Evolutionary conservation across 2,888 invertebrate species (phyloP), one percentile per base, ranked within the genome.

Genomic region (Plebejus melissa): DNA sequence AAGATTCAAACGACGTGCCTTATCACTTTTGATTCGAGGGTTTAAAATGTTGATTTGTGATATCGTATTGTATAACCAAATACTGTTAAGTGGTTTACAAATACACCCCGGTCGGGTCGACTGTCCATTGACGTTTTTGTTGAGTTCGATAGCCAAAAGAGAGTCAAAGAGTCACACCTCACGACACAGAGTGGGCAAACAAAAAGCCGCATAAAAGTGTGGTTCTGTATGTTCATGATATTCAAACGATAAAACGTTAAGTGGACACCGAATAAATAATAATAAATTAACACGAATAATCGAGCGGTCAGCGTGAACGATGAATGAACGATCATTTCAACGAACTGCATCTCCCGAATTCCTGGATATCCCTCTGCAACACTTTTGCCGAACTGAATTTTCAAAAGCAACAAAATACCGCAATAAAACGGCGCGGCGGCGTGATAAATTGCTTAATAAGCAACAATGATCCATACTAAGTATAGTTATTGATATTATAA

Each of bases 141-240:
- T 83, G 84, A 86, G 85, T 87, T 86, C 83, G 87, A 90, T 89
- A 88, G 83, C 85, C 86, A 84, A 87, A 88, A 88, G 85, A 87
- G 82, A 84, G 82, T 83, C 83, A 86, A 91, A 91, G 90, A 91
- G 91, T 91, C 89, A 88, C 86, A 85, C 87, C 83, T 84, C 83
- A 86, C 72, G 13, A 50, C 38, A 70, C 22, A 70, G 2, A n/a
- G n/a, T 16, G 38, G 7, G 28, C 54, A 72, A 54, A 54, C 54
- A 72, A 32, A 71, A 54, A 32, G 9, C 41, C 32, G 65, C 4
- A 13, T 65, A 32, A 65, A 65, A 32, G 16, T 36, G 32, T 65
- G 65, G 65, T 65, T 32, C 65, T 36, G 60, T 65, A 65, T 28
- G 32, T 65, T 32, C 65, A 16, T 54, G 16, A 54, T 16, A 54